Percentiles rank a stretch among this genome's conserved stretches.
Conservation (phyloP, 2,888 invertebrate genomes). For the Cerceris rybyensis region DNA sequence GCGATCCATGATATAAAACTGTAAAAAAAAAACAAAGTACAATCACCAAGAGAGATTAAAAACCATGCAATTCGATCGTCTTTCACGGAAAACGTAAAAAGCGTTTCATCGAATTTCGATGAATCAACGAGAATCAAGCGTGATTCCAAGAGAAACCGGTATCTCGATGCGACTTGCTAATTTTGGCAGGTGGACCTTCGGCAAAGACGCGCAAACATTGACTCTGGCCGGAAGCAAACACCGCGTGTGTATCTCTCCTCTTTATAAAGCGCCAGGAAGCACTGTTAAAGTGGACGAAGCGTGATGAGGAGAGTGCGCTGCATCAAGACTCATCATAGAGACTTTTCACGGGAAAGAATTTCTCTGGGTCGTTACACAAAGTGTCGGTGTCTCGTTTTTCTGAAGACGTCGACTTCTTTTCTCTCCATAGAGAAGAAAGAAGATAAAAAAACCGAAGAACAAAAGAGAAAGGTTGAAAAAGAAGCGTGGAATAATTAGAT, state of each 20-base stretch:
- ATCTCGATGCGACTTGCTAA: constrained; percentile 57
- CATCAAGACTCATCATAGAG: constrained; percentile 26
- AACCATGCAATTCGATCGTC: too few relatives aligned
- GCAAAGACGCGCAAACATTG: constrained; percentile 58
- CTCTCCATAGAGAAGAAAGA: background rate
- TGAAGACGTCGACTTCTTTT: background rate
- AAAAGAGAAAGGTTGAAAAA: constrained; percentile 18
- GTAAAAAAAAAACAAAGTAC: too few relatives aligned
- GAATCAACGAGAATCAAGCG: constrained; percentile 31
- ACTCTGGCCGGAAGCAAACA: constrained; percentile 59
- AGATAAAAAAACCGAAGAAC: background rate
- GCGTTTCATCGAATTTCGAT: too few relatives aligned
- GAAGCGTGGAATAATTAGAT: constrained; percentile 30
- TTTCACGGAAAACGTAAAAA: too few relatives aligned
- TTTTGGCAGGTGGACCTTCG: constrained; percentile 56
- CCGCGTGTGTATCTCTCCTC: constrained; percentile 22
- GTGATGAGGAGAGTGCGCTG: constrained; percentile 1
- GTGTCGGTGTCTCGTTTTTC: background rate
- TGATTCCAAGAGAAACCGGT: constrained; percentile 23
- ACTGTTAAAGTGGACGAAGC: constrained; percentile 34
- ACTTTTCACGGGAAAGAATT: constrained; percentile 42
- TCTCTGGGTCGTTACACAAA: background rate
- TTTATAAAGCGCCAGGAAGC: constrained; percentile 45
- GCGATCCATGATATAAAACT: constrained; percentile 9
- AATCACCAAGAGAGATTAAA: too few relatives aligned